Conservation (phyloP, 2,797 vertebrate species). For the Myotis pilosus region DNA sequence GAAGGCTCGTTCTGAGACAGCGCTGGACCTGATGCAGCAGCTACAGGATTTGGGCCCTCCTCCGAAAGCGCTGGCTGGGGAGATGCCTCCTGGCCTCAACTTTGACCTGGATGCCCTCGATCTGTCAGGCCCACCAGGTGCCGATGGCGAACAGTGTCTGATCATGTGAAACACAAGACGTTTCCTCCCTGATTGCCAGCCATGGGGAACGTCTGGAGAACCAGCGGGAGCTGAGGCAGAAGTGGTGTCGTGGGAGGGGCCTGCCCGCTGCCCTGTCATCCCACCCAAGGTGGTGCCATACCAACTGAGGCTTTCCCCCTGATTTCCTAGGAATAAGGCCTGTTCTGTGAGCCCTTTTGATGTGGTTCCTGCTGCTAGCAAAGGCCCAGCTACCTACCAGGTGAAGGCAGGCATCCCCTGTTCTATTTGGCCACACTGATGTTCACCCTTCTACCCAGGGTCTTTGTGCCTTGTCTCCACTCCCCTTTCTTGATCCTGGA, state of each 20-base stretch:
- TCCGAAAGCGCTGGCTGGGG: constrained; percentile 94
- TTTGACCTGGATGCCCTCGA: constrained; percentile 92
- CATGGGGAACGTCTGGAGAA: constrained; percentile 58
- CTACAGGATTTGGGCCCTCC: constrained; percentile 94
- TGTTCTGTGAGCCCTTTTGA: not conserved
- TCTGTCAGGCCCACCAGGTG: constrained; percentile 85
- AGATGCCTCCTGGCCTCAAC: constrained; percentile 92
- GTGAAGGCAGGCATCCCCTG: constrained; percentile 7
- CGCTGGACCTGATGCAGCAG: constrained; percentile 96
- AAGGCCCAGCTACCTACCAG: constrained; percentile 26
- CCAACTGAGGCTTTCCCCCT: not conserved
- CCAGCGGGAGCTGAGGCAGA: constrained; percentile 51
- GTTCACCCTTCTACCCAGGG: constrained; percentile 3
- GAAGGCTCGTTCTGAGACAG: constrained; percentile 88
- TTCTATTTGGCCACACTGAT: constrained; percentile 8
- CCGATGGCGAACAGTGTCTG: constrained; percentile 89
- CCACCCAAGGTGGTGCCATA: constrained; percentile 52
- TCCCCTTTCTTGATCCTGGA: constrained; percentile 25
- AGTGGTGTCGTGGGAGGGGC: not conserved
- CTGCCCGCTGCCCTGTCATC: constrained; percentile 45
- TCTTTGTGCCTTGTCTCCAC: constrained; percentile 62
- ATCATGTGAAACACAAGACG: constrained; percentile 88
- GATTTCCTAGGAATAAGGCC: constrained; percentile 24
- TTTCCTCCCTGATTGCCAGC: constrained; percentile 52
- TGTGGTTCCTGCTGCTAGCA: constrained; percentile 56